Evolutionary conservation across 2,888 invertebrate species (phyloP).

Genomic region (Barypeithes pellucidus): DNA sequence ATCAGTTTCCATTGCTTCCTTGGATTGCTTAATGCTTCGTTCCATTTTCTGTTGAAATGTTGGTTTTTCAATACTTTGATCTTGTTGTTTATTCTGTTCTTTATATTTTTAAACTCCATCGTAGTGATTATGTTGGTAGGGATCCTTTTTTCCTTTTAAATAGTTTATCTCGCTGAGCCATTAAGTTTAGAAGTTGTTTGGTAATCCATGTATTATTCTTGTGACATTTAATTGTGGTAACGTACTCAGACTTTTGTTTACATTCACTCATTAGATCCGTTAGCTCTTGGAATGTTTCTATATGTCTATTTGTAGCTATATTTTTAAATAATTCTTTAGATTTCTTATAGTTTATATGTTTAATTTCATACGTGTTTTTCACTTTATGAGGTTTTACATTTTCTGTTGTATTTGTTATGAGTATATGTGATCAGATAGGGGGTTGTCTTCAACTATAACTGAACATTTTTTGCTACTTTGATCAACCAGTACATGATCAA

Average conservation of each 20-base stretch:
- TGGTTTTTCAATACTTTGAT: neutral
- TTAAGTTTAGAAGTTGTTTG: neutral
- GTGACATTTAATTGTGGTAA: neutral
- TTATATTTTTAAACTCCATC: neutral
- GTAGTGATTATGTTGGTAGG: neutral
- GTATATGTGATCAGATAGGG: neutral
- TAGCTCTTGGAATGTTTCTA: neutral
- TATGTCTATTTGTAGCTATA: neutral
- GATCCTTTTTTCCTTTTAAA: neutral
- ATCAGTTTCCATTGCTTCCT: slow-evolving; percentile 1
- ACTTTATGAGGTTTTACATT: neutral
- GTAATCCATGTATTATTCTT: neutral
- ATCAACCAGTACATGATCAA: neutral
- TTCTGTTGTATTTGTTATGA: neutral
- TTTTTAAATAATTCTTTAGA: neutral
- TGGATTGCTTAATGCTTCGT: neutral
- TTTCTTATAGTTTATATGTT: neutral
- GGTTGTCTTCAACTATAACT: neutral
- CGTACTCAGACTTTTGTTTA: neutral
- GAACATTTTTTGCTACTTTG: neutral
- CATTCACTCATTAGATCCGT: neutral
- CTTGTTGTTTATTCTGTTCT: neutral
- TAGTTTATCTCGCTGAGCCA: neutral
- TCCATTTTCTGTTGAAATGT: neutral
- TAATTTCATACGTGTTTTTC: neutral